A percentile compares a stretch with the other conserved stretches of the same genome.
phyloP scores from a whole-genome alignment of 2,797 vertebrate genomes.

The Leucoraja ocellata region DNA sequence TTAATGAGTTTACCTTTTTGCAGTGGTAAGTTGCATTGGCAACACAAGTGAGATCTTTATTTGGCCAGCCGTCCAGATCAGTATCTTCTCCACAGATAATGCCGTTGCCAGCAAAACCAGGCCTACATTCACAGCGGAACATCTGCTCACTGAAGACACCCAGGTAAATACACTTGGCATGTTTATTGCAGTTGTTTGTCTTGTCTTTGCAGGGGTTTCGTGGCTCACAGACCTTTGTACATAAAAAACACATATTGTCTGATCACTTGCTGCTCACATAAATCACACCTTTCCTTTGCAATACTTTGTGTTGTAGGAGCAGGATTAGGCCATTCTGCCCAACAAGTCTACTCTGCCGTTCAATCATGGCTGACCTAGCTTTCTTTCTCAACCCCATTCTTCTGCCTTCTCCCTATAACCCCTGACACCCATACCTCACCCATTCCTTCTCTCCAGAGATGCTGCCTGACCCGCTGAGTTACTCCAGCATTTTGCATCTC shows the following conservation, averaged over 20 bases:
- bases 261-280: background rate
- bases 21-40: slow-evolving; percentile 98
- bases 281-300: background rate
- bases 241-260: slow-evolving; percentile 33
- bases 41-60: slow-evolving; percentile 78
- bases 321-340: no score
- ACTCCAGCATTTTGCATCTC: no score
- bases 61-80: slow-evolving; percentile 95
- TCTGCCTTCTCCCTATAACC: no score
- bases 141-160: slow-evolving; percentile 87
- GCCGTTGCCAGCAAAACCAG: slow-evolving; percentile 94
- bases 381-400: no score
- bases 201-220: slow-evolving; percentile 89
- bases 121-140: slow-evolving; percentile 94
- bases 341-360: no score
- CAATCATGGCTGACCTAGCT: no score
- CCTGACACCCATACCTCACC: no score
- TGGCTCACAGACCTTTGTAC: slow-evolving; percentile 77
- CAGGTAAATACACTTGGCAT: slow-evolving; percentile 93
- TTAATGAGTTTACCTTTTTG: slow-evolving; percentile 73
- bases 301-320: background rate
- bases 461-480: no score
- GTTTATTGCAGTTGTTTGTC: slow-evolving; percentile 88
- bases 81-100: slow-evolving; percentile 90
- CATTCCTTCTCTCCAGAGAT: no score